Evolutionary conservation across 2,888 invertebrate species (phyloP).

Genomic region (Platynereis dumerilii): DNA sequence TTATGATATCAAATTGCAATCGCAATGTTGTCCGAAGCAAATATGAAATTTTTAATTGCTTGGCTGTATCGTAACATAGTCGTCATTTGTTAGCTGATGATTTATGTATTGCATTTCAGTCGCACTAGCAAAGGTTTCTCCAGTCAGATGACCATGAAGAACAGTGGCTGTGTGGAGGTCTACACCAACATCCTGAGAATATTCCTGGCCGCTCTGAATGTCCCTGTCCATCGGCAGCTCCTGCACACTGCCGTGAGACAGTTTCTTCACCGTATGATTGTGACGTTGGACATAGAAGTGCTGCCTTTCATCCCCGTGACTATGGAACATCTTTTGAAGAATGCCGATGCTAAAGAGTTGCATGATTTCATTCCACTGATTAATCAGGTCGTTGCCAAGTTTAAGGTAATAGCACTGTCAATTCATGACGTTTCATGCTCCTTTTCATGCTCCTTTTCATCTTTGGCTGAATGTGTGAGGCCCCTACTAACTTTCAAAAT

Average conservation of each 20-base stretch:
- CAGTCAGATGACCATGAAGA: slow-evolving; percentile 67
- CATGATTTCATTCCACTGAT: slow-evolving; percentile 69
- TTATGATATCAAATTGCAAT: too few species aligned
- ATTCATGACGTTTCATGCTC: too few species aligned
- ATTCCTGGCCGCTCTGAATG: slow-evolving; percentile 66
- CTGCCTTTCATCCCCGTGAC: slow-evolving; percentile 67
- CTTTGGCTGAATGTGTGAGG: too few species aligned
- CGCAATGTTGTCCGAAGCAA: too few species aligned
- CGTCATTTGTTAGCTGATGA: too few species aligned
- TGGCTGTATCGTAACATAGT: too few species aligned
- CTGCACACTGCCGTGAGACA: slow-evolving; percentile 66
- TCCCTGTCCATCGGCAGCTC: slow-evolving; percentile 51
- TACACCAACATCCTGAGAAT: slow-evolving; percentile 66
- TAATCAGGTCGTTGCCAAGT: slow-evolving; percentile 69
- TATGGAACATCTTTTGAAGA: slow-evolving; percentile 65
- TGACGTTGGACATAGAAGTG: slow-evolving; percentile 68
- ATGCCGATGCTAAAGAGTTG: slow-evolving; percentile 60
- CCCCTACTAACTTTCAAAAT: too few species aligned
- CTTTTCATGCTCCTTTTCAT: too few species aligned
- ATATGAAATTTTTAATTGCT: too few species aligned
- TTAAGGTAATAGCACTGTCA: slow-evolving; percentile 64
- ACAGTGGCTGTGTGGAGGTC: slow-evolving; percentile 66
- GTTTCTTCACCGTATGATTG: slow-evolving; percentile 69
- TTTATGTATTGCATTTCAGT: slow-evolving; percentile 50
- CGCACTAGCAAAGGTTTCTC: slow-evolving; percentile 70